Evolutionary conservation across 2,888 invertebrate genomes (phyloP).

Genomic region (Andricus curvator): DNA sequence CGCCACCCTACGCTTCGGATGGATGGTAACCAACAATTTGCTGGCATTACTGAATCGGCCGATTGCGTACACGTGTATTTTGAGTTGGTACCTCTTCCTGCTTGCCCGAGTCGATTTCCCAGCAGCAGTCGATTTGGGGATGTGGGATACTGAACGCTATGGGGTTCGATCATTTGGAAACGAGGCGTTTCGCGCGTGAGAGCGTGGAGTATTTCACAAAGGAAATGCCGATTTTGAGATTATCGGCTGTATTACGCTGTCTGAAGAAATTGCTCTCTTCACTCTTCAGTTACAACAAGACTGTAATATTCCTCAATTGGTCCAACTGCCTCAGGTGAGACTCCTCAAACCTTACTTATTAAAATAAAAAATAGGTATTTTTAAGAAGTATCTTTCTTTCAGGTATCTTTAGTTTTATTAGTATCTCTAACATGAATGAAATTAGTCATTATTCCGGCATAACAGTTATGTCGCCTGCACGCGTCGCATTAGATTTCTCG

Average conservation of each 20-base stretch:
- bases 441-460: background rate
- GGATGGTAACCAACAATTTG: slow-evolving; percentile 66
- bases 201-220: background rate
- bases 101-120: slow-evolving; percentile 34
- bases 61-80: slow-evolving; percentile 40
- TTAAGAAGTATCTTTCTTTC: background rate
- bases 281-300: slow-evolving; percentile 5
- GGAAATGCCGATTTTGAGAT: slow-evolving; percentile 8
- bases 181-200: slow-evolving; percentile 23
- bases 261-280: background rate
- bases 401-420: background rate
- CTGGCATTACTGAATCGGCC: slow-evolving; percentile 56
- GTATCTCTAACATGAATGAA: too few relatives aligned
- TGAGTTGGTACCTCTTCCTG: slow-evolving; percentile 39
- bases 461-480: background rate
- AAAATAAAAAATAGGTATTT: background rate
- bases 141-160: slow-evolving; percentile 8
- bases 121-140: slow-evolving; percentile 4
- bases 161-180: slow-evolving; percentile 12
- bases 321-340: background rate
- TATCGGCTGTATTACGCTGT: slow-evolving; percentile 14
- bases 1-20: slow-evolving; percentile 48
- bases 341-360: background rate
- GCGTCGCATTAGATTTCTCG: slow-evolving; percentile 15
- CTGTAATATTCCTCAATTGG: slow-evolving; percentile 13